phyloP scores from a whole-genome alignment of 1,140 invertebrate genomes.

The Apocrypta bakeri region DNA sequence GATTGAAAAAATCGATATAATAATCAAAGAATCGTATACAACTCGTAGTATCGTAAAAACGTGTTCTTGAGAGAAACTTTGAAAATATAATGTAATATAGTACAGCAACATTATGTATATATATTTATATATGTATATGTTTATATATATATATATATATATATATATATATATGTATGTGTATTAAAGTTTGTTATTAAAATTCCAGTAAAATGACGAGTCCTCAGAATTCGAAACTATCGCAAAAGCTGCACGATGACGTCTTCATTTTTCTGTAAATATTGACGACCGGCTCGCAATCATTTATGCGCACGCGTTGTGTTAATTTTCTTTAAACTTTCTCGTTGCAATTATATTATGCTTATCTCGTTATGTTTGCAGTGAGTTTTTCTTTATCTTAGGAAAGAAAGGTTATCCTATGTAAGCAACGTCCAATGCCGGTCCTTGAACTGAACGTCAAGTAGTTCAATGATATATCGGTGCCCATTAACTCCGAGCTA shows the following conservation, averaged over 20 bases:
- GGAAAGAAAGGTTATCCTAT: neutral
- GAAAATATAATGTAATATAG: too few species aligned
- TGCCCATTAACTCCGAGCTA: slow-evolving; percentile 2
- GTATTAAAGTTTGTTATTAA: neutral
- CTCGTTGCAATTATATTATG: neutral
- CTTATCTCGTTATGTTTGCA: neutral
- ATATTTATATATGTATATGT: too few species aligned
- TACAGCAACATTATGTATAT: too few species aligned
- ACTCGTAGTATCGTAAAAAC: too few species aligned
- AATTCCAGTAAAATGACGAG: slow-evolving; percentile 6
- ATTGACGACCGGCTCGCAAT: neutral
- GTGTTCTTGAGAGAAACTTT: too few species aligned
- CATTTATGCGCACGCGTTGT: neutral
- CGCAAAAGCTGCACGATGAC: neutral
- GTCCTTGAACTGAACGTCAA: slow-evolving; percentile 38
- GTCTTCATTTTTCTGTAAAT: slow-evolving; percentile 4
- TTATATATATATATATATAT: too few species aligned
- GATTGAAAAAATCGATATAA: too few species aligned
- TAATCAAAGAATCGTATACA: too few species aligned
- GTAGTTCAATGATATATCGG: slow-evolving; percentile 38
- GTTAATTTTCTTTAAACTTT: neutral
- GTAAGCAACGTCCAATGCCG: neutral
- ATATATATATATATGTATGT: too few species aligned
- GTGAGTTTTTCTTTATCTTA: neutral
- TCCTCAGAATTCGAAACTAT: neutral